A percentile compares a stretch with the other conserved stretches of the same genome.
phyloP scores from a whole-genome alignment of 2,888 invertebrate genomes.

The Diarsia mendica region DNA sequence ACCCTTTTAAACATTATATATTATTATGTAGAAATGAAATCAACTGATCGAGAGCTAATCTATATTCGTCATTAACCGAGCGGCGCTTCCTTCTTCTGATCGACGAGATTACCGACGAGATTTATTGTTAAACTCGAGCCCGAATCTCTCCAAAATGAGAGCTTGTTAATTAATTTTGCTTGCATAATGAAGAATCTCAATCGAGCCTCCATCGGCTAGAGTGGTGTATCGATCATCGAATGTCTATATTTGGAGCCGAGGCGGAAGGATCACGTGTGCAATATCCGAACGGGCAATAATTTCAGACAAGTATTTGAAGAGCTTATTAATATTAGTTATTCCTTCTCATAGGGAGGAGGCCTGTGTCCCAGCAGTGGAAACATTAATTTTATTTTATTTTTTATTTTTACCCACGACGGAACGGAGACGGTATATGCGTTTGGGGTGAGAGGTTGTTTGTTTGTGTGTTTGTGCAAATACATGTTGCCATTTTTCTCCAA shows the following conservation, averaged over 20 bases:
- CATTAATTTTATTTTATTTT: no score
- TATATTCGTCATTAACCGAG: conserved; percentile 51
- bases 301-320: conserved; percentile 12
- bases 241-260: conserved; percentile 30
- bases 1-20: conserved; percentile 5
- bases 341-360: no score
- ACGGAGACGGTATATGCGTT: no score
- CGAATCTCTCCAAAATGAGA: conserved; percentile 39
- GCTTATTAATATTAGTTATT: conserved; percentile 8
- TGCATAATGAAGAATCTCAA: conserved; percentile 39
- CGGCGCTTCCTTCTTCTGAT: conserved; percentile 42
- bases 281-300: conserved; percentile 9
- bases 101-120: conserved; percentile 48
- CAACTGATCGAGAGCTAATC: conserved; percentile 48
- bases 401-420: no score
- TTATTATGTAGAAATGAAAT: conserved; percentile 13
- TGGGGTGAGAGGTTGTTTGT: no score
- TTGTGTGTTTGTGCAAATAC: no score
- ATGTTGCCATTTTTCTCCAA: no score
- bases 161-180: conserved; percentile 59
- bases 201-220: conserved; percentile 24
- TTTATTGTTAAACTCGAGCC: conserved; percentile 49
- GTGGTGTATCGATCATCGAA: conserved; percentile 32
- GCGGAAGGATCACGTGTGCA: conserved; percentile 13
- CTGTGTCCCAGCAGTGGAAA: no score